A percentile compares a stretch with the other conserved stretches of the same genome.
These are phyloP conservation scores for Eupithecia dodoneata DNA, from an alignment of 2,888 invertebrate species.

Conservation along the genomic window DNA sequence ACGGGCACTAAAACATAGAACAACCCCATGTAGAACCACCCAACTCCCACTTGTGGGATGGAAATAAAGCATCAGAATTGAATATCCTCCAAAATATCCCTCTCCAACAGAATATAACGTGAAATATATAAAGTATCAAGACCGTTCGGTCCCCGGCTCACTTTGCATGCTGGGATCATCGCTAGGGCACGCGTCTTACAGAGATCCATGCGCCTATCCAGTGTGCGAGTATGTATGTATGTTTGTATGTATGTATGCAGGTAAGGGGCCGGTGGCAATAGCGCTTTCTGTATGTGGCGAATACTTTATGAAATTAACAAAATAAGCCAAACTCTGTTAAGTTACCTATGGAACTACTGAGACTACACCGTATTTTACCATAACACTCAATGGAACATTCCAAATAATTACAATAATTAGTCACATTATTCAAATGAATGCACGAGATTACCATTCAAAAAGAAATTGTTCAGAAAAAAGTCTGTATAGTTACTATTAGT, in stretches of 20 bases:
- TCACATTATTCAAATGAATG: no score
- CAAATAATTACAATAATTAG: no score
- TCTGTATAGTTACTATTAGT: no score
- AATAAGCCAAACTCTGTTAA: no score
- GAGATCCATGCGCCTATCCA: constrained; percentile 18
- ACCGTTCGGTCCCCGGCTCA: constrained; percentile 3
- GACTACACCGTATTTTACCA: no score
- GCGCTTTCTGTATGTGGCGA: background rate
- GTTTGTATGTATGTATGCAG: constrained; percentile 41
- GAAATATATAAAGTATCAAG: constrained; percentile 59
- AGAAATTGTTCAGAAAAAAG: no score
- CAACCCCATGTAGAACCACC: no score
- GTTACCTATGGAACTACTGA: no score
- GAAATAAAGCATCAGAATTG: background rate
- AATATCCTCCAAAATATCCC: background rate
- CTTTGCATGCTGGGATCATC: constrained; percentile 63
- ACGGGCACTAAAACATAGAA: no score
- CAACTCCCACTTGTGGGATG: background rate
- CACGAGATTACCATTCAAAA: no score
- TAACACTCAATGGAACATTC: no score
- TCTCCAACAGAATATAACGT: background rate
- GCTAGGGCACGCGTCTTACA: constrained; percentile 60
- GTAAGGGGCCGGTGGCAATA: constrained; percentile 25
- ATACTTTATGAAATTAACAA: no score
- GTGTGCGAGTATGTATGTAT: background rate